phyloP scores from a whole-genome alignment of 2,113 vertebrate genomes.

The Puntigrus tetrazona region DNA sequence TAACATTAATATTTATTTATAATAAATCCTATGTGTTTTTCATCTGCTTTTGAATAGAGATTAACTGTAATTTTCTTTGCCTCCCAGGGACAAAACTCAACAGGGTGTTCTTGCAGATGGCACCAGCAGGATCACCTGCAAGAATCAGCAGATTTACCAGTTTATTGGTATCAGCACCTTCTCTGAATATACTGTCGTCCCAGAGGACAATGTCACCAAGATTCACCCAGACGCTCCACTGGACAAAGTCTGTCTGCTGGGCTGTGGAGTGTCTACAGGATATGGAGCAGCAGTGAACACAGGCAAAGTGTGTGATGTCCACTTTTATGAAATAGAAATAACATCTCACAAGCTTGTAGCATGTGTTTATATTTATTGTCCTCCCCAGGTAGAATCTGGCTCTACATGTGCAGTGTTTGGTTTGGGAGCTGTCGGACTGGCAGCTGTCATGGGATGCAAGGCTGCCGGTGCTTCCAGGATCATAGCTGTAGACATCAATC shows the following conservation, averaged over 20 bases:
- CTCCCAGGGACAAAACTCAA: constrained; percentile 46
- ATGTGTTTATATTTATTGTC: neutral
- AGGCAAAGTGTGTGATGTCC: constrained; percentile 49
- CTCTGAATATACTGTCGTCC: constrained; percentile 67
- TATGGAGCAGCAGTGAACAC: constrained; percentile 69
- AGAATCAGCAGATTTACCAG: constrained; percentile 65
- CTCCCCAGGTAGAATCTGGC: constrained; percentile 77
- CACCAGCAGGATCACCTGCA: constrained; percentile 74
- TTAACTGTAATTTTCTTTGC: neutral
- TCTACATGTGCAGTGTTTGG: constrained; percentile 85
- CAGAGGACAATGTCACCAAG: constrained; percentile 63
- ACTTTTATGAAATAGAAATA: neutral
- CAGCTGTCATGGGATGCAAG: constrained; percentile 81
- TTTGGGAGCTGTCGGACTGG: constrained; percentile 83
- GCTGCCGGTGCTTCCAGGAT: constrained; percentile 76
- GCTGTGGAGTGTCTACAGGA: constrained; percentile 68
- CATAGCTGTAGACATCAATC: constrained; percentile 82
- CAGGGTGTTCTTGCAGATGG: constrained; percentile 77
- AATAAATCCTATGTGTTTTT: neutral
- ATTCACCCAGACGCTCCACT: constrained; percentile 61
- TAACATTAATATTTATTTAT: neutral
- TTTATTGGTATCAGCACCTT: constrained; percentile 66
- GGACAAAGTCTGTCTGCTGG: constrained; percentile 68
- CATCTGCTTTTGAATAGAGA: neutral
- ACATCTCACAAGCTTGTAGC: neutral